phyloP scores from a whole-genome alignment of 2,888 invertebrate species.

The Drepanosiphum platanoidis region DNA sequence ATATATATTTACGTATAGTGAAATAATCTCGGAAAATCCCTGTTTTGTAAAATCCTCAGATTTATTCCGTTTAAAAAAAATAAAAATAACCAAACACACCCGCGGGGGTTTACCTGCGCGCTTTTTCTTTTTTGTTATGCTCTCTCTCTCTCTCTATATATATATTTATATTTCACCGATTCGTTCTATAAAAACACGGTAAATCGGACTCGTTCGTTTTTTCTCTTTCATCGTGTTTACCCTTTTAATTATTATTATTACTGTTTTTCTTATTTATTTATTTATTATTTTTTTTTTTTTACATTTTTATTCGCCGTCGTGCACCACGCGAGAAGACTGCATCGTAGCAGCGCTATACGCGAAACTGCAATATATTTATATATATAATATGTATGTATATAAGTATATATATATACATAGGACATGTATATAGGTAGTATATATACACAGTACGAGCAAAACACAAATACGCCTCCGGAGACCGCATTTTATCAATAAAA shows the following conservation, averaged over 20 bases:
- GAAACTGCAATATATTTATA: neutral
- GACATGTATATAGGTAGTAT: neutral
- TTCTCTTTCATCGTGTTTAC: conserved; percentile 3
- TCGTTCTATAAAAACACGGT: conserved; percentile 17
- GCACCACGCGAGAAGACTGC: neutral
- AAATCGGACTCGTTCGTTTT: conserved; percentile 14
- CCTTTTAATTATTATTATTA: conserved; percentile 16
- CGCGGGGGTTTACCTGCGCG: neutral
- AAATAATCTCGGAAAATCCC: conserved; percentile 57
- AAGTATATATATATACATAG: neutral
- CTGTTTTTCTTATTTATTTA: neutral
- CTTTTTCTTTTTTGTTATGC: neutral
- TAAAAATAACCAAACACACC: conserved; percentile 17
- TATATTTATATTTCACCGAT: neutral
- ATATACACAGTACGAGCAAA: neutral
- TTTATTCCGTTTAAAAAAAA: conserved; percentile 53
- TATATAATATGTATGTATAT: neutral
- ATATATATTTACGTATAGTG: conserved; percentile 25
- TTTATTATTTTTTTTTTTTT: neutral
- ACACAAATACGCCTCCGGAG: conserved; percentile 23
- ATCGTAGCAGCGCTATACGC: neutral
- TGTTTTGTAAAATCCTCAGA: conserved; percentile 58
- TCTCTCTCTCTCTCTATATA: too few relatives aligned
- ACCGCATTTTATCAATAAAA: conserved; percentile 53
- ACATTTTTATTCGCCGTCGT: neutral